Base-by-base conservation (phyloP, 2,113 vertebrate genomes). In the Oryzias woworae region DNA sequence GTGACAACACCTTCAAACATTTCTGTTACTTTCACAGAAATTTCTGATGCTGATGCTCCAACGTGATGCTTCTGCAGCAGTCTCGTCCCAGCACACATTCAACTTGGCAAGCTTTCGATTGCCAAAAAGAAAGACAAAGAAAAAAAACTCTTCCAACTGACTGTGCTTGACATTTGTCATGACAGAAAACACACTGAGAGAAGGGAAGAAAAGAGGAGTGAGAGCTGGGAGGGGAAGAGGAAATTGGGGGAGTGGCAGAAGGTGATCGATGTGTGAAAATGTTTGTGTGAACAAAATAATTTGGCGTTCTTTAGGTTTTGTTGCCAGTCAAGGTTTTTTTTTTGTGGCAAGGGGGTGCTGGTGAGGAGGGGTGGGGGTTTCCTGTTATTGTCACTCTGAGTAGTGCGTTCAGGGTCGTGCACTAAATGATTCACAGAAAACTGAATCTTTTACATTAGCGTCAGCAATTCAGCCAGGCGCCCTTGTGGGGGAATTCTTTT, bases 401-500 rank as follows among this genome's bases (percentile, higher is more conserved):
- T 90, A 92, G 93, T 93, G 92, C 94, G 94, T 91, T 92, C 88
- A 87, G 89, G 91, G 92, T 93, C 92, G 92, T 86, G 92, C 92
- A 93, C 92, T 95, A 96, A 96, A 96, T 95, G 94, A 95, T 95
- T 95, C 93, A 94, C 94, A 91, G 92, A 96, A 90, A 96, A 93
- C 92, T 88, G 93, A 95, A 95, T 96, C 94, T 97, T 96, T 95
- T 94, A 94, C 95, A 95, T 94, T 91, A 93, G 94, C 93, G 93
- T 96, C 95, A 95, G 95, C 94, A 92, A 93, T 93, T 94, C 93
- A 94, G 93, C 93, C 92, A 24, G 95, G 95, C 93, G 92, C 89
- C 92, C 94, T 94, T 96, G 94, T 95, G 92, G 94, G 97, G 95
- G 94, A 96, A 96, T 94, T 95, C 78, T 88, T 90, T 89, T 87